phyloP scores from a whole-genome alignment of 2,113 vertebrate species.

The Pterocles orientalis region DNA sequence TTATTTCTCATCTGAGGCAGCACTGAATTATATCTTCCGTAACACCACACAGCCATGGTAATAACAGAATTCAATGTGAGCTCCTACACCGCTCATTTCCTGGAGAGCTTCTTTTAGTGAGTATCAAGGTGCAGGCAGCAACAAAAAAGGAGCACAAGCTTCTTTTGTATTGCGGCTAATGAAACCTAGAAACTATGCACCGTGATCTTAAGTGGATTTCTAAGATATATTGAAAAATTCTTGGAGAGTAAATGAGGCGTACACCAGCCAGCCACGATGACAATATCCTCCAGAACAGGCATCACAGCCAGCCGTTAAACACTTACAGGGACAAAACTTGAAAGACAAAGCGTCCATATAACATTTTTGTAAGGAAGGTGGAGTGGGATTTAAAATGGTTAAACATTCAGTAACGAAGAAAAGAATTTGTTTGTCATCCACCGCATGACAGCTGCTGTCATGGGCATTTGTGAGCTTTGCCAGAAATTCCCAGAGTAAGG shows the following conservation, averaged over 20 bases:
- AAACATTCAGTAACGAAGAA: background rate
- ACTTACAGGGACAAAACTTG: background rate
- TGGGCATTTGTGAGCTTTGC: background rate
- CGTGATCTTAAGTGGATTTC: background rate
- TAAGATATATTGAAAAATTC: background rate
- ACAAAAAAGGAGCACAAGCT: background rate
- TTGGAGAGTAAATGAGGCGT: background rate
- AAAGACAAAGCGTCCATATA: background rate
- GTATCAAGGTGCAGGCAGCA: background rate
- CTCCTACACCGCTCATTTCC: background rate
- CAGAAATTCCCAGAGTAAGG: background rate
- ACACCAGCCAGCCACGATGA: background rate
- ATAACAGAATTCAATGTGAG: background rate
- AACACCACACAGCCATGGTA: background rate
- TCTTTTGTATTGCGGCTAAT: background rate
- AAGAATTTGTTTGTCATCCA: constrained; percentile 2
- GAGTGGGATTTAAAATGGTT: background rate
- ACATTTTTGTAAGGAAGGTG: background rate
- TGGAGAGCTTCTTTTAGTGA: background rate
- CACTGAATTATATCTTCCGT: background rate
- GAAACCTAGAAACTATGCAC: background rate
- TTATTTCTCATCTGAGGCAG: constrained; percentile 7
- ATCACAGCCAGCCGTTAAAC: background rate
- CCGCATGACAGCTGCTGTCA: background rate
- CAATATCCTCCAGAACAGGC: background rate